Evolutionary conservation across 2,113 vertebrate species (phyloP).

Genomic region (Silurus glanis): DNA sequence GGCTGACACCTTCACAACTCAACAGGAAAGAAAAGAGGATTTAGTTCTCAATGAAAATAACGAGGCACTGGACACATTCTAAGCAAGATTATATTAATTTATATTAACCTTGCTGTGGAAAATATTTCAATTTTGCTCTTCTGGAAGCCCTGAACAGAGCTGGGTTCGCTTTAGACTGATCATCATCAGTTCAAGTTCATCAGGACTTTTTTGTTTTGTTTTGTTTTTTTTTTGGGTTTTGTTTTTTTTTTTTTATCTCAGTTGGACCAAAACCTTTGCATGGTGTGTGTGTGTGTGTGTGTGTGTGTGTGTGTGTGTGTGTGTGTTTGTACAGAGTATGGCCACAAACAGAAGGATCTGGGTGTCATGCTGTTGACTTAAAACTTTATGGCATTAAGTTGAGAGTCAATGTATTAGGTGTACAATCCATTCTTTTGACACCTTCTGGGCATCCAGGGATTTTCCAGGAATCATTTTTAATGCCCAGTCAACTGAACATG

Average conservation of each 20-base stretch:
- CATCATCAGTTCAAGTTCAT: slow-evolving; percentile 50
- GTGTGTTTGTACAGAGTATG: slow-evolving; percentile 36
- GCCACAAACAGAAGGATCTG: slow-evolving; percentile 40
- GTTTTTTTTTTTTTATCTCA: slow-evolving; percentile 53
- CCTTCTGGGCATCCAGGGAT: slow-evolving; percentile 49
- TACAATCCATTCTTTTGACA: slow-evolving; percentile 38
- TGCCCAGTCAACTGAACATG: slow-evolving; percentile 44
- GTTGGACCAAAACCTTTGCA: slow-evolving; percentile 69
- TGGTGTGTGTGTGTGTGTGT: slow-evolving; percentile 50
- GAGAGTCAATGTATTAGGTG: slow-evolving; percentile 32
- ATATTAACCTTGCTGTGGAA: slow-evolving; percentile 25
- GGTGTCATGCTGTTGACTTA: slow-evolving; percentile 38
- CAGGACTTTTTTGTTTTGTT: slow-evolving; percentile 7
- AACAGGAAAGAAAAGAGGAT: slow-evolving; percentile 36
- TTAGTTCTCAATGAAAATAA: slow-evolving; percentile 41
- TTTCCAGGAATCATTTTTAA: slow-evolving; percentile 52
- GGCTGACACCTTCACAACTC: slow-evolving; percentile 33
- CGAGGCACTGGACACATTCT: slow-evolving; percentile 52
- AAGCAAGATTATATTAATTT: slow-evolving; percentile 42
- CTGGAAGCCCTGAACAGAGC: slow-evolving; percentile 39
- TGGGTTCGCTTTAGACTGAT: slow-evolving; percentile 58
- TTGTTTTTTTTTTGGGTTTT: too few relatives aligned
- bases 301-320: slow-evolving; percentile 52
- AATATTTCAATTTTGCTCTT: slow-evolving; percentile 41
- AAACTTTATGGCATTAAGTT: slow-evolving; percentile 22